Percentiles rank a stretch among this genome's conserved stretches.
phyloP scores from a whole-genome alignment of 2,797 vertebrate species.

The Atherinosoma microstoma region DNA sequence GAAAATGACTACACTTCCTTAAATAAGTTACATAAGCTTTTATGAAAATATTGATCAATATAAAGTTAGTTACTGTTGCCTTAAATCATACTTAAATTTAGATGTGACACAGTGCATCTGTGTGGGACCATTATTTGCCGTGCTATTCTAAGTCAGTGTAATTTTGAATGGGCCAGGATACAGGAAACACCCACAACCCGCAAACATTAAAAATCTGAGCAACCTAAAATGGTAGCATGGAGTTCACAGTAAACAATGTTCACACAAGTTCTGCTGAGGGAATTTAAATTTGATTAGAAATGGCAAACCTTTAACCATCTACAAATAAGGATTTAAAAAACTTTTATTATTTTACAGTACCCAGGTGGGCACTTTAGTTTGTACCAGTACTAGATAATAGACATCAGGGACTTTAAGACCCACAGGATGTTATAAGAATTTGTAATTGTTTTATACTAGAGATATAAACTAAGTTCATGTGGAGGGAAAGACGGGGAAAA shows the following conservation, averaged over 20 bases:
- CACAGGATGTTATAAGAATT: constrained; percentile 2
- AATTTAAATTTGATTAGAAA: background rate
- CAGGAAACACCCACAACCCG: constrained; percentile 29
- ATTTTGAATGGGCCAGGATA: background rate
- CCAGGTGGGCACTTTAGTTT: background rate
- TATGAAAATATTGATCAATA: background rate
- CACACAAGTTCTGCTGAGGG: background rate
- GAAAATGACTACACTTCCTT: constrained; percentile 11
- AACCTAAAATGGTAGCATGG: constrained; percentile 14
- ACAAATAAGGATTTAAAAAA: background rate
- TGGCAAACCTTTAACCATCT: background rate
- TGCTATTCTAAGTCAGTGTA: constrained; percentile 21
- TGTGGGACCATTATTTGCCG: background rate
- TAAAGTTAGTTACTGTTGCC: background rate
- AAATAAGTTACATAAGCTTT: background rate
- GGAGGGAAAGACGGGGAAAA: background rate
- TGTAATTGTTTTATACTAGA: constrained; percentile 3
- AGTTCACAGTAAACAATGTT: background rate
- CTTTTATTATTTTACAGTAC: background rate
- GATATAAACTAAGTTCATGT: constrained; percentile 1
- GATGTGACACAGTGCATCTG: background rate
- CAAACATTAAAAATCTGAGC: constrained; percentile 15
- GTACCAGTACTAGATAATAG: background rate
- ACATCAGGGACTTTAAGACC: background rate
- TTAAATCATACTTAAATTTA: background rate